phyloP scores from a whole-genome alignment of 2,113 vertebrate genomes.

The Etheostoma spectabile region DNA sequence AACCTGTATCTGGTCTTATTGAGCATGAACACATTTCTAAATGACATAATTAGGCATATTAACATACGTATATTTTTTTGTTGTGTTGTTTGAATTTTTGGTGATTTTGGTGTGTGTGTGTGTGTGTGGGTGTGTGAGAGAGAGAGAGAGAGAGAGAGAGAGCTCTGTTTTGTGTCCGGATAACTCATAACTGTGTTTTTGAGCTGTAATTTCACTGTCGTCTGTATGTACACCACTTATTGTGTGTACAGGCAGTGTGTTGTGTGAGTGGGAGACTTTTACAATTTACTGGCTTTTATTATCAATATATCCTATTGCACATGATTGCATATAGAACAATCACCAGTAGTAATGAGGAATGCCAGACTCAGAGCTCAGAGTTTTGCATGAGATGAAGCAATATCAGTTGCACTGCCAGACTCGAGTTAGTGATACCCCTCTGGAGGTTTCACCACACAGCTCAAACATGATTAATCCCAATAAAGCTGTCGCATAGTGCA shows the following conservation, averaged over 20 bases:
- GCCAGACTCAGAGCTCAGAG: conserved; percentile 37
- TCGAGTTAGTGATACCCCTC: conserved; percentile 68
- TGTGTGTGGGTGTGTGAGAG: background rate
- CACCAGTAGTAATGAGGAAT: conserved; percentile 44
- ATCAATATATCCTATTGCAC: conserved; percentile 29
- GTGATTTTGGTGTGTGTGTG: background rate
- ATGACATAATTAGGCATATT: conserved; percentile 42
- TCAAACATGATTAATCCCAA: conserved; percentile 74
- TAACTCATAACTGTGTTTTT: background rate
- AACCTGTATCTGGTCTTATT: conserved; percentile 46
- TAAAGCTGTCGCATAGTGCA: conserved; percentile 68
- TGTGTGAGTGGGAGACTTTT: conserved; percentile 21
- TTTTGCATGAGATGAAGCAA: conserved; percentile 59
- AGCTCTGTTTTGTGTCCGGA: conserved; percentile 10
- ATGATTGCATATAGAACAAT: conserved; percentile 35
- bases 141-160: no score
- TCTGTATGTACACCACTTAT: background rate
- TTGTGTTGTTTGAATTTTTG: background rate
- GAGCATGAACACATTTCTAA: conserved; percentile 52
- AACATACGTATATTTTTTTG: conserved; percentile 24
- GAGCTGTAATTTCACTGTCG: background rate
- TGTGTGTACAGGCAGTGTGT: conserved; percentile 17
- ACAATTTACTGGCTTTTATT: conserved; percentile 28
- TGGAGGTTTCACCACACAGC: conserved; percentile 69
- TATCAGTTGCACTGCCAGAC: conserved; percentile 51